Evolutionary conservation across 2,113 vertebrate genomes (phyloP).

Genomic region (Brachypodius melanocephalos): DNA sequence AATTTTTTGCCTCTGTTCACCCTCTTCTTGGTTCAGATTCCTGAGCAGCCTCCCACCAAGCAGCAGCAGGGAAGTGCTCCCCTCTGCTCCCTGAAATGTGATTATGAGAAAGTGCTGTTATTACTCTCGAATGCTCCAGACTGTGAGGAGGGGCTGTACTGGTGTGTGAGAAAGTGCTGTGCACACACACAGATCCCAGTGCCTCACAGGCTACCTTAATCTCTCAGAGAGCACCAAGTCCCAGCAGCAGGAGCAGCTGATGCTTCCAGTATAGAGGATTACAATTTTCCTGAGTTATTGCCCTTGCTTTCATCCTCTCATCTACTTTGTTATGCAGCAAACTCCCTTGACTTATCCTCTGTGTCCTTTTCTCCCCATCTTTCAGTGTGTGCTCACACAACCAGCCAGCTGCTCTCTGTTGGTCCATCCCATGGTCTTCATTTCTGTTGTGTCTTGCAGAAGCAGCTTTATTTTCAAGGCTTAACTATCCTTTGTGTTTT

Average conservation of each 20-base stretch:
- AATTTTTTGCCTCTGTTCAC: not conserved
- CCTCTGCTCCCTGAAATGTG: not conserved
- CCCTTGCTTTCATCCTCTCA: not conserved
- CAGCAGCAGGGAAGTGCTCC: not conserved
- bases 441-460: conserved; percentile 14
- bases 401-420: not conserved
- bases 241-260: not conserved
- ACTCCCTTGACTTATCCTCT: not conserved
- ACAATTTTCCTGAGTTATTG: not conserved
- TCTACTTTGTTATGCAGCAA: not conserved
- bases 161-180: not conserved
- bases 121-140: not conserved
- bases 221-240: not conserved
- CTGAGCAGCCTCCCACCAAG: not conserved
- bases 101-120: not conserved
- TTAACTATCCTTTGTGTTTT: not conserved
- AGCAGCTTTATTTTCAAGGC: conserved; percentile 25
- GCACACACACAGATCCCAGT: not conserved
- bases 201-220: not conserved
- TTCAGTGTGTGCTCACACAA: not conserved
- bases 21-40: not conserved
- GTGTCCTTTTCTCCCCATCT: not conserved
- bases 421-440: not conserved
- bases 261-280: not conserved
- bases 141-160: not conserved